Base-by-base conservation (phyloP, 2,113 vertebrate genomes). In the Stegastes partitus region DNA sequence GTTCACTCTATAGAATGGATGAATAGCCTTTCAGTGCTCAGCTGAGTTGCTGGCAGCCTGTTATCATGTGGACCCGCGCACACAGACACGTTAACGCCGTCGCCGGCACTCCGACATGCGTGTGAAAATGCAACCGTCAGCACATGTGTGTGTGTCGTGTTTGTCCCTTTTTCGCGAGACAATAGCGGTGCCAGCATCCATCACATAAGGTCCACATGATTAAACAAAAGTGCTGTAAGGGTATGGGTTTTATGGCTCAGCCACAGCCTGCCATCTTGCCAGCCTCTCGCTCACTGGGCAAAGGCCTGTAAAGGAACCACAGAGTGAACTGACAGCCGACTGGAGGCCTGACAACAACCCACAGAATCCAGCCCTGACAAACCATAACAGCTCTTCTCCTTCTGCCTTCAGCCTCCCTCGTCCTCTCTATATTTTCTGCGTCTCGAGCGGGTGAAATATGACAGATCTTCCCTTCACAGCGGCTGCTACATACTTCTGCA, bases 341-440 rank as follows among this genome's bases (percentile, higher is more conserved):
- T 89, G 79, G 71, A 89, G 83, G 74, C 79, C 75, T 86, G 86
- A 90, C 88, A 91, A 76, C 82, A 92, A 73, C 77, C 73, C 63
- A 65, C 70, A 73, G 59, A 77, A 82, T 87, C 75, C 86, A 85
- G 68, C 74, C 76, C 74, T 25, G 18, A 77, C 82, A 84, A 88
- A 83, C 84, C 83, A 71, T 88, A 73, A 66, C 81, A 80, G 74
- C 79, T 79, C 81, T 37, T 68, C 87, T 89, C 71, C 72, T 73
- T 69, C 74, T 75, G 68, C 79, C 68, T 88, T 79, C 76, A 76
- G 42, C 50, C 68, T 72, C 70, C 74, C 85, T 80, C 82, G 69
- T 82, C 54, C 67, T 73, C 74, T 39, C 10, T 62, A 5, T 81
- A 21, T 63, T 55, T 83, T 81, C 63, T 74, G 74, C 39, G 59